Base-by-base conservation (phyloP, 1,140 invertebrate genomes). In the Meloidogyne hapla region DNA sequence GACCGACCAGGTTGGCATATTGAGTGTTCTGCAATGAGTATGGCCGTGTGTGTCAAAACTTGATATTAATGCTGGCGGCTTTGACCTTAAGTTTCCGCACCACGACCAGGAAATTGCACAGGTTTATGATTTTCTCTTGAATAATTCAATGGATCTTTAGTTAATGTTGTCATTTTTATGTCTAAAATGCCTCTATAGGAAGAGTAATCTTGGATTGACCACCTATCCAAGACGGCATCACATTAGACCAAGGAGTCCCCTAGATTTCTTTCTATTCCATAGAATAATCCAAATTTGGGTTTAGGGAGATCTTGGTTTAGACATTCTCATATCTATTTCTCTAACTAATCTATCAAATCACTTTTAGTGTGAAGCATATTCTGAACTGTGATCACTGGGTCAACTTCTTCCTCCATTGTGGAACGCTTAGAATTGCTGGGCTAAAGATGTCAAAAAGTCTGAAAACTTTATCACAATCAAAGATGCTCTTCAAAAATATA, bases 381-480 rank as follows among this genome's bases (percentile, higher is more conserved):
- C 91, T 86, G 91, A n/a, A 94, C 81, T 78, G 82, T 79, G 90
- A 93, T 25, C 90, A 94, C 81, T 99, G 96, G 97, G 94, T 99
- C 0, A 92, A 92, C 75, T 99, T 99, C 87, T 99, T 99, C 87
- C 89, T 99, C 0, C 97, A 99, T 88, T 94, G 95, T 0, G 97
- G 97, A 0, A 96, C 99, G 88, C 90, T 99, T 18, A 97, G 95
- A 6, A 99, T 99, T 81, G 91, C 94, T n/a, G 96, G 96, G 18
- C 98, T 95, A 89, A 99, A 99, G 90, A 99, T 99, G 97, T 98
- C 96, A 0, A 99, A 99, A 88, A 98, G 94, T 0, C 88, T 99
- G 40, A 99, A 99, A 99, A 99, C 88, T 99, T 99, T 87, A 92
- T 99, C 65, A 95, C 95, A 1, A 99, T 99, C 83, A 92, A 94